Conservation (phyloP, 2,888 invertebrate species). For the Syrista parreyssii region DNA sequence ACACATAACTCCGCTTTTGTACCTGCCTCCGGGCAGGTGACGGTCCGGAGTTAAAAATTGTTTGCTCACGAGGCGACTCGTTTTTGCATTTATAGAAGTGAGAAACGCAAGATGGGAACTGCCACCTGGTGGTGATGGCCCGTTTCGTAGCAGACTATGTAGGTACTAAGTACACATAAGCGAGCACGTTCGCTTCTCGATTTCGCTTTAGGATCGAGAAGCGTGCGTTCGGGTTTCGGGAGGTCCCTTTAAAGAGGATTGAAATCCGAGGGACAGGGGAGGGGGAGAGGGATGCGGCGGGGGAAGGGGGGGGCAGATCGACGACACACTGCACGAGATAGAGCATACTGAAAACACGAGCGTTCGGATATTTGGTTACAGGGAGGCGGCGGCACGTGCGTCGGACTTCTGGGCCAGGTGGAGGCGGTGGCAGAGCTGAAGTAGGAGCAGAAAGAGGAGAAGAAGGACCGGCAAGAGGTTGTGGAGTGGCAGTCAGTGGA, state of each 20-base stretch:
- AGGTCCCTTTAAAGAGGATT: background rate
- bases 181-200: background rate
- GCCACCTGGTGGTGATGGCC: background rate
- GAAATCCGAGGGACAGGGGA: background rate
- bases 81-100: background rate
- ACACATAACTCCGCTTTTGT: background rate
- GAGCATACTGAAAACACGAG: conserved; percentile 30
- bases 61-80: background rate
- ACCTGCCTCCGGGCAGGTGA: background rate
- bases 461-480: conserved; percentile 8
- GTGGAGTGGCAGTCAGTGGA: background rate
- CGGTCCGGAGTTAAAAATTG: background rate
- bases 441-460: conserved; percentile 20
- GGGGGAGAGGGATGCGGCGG: background rate
- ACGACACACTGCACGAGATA: conserved; percentile 27
- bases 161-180: background rate
- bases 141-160: background rate
- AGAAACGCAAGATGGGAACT: background rate
- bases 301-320: background rate
- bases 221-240: background rate
- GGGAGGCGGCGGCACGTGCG: conserved; percentile 66
- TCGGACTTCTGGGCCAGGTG: conserved; percentile 51
- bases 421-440: conserved; percentile 41
- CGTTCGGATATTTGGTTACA: conserved; percentile 58
- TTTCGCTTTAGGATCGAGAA: background rate